These are phyloP conservation scores for Gastracanthus pulcherrimus DNA, from an alignment of 2,888 invertebrate genomes.

Conservation along the genomic window DNA sequence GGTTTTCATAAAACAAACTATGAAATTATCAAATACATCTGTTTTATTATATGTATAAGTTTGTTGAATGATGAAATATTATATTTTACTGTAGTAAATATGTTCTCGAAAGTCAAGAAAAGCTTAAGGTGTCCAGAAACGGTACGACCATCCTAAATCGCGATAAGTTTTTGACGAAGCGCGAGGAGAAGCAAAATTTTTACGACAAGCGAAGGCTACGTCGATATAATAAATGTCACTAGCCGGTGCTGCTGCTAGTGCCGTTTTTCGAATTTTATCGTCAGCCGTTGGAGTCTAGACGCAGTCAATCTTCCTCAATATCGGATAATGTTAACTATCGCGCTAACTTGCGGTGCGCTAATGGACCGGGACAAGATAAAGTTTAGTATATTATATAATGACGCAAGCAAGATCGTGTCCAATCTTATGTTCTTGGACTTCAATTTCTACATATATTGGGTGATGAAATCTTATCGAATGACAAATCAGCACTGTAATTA, in stretches of 20 bases:
- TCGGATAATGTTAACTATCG: conserved; percentile 37
- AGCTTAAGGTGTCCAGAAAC: no score
- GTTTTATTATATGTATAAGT: no score
- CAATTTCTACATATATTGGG: background rate
- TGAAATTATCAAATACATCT: no score
- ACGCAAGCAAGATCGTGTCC: conserved; percentile 62
- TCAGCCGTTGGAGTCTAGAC: conserved; percentile 2
- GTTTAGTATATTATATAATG: conserved; percentile 59
- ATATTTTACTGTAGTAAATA: no score
- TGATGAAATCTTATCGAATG: background rate
- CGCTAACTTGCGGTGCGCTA: conserved; percentile 16
- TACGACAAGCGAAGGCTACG: background rate
- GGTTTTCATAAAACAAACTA: no score
- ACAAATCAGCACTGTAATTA: background rate
- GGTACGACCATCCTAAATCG: background rate
- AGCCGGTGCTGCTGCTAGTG: background rate
- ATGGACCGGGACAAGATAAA: conserved; percentile 55
- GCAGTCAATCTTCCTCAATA: conserved; percentile 45
- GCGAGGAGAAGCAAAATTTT: background rate
- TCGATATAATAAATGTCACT: conserved; percentile 4
- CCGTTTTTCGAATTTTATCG: conserved; percentile 12
- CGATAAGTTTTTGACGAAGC: conserved; percentile 1
- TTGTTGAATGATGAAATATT: no score
- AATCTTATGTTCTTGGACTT: conserved; percentile 56
- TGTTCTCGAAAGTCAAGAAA: no score